Conservation (phyloP, 2,888 invertebrate genomes). For the Hemithea aestivaria region DNA sequence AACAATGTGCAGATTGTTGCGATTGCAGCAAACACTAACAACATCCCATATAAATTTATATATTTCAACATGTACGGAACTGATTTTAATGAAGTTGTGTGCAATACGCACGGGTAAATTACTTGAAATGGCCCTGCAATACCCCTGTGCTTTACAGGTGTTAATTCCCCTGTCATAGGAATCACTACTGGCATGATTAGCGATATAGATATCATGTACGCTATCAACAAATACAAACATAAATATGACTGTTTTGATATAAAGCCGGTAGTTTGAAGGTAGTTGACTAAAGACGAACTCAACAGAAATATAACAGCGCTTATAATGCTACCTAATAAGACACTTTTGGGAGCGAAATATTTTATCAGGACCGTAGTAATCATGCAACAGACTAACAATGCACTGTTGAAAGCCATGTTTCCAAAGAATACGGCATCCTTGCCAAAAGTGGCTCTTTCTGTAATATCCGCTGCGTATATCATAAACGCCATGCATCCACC, state of each 20-base stretch:
- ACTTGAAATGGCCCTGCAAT: slow-evolving; percentile 18
- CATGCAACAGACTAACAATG: slow-evolving; percentile 1
- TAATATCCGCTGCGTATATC: slow-evolving; percentile 17
- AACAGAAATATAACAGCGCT: slow-evolving; percentile 3
- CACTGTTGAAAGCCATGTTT: slow-evolving; percentile 5
- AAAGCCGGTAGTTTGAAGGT: slow-evolving; percentile 9
- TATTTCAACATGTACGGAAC: slow-evolving; percentile 18
- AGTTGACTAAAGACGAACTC: slow-evolving; percentile 3
- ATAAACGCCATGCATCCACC: slow-evolving; percentile 15
- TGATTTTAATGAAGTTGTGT: slow-evolving; percentile 16
- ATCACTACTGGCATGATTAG: slow-evolving; percentile 10
- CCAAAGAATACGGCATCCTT: slow-evolving; percentile 13
- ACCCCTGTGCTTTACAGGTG: slow-evolving; percentile 25
- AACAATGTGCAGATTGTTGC: slow-evolving; percentile 8
- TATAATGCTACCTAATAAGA: slow-evolving; percentile 6
- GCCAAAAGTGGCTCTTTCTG: slow-evolving; percentile 11
- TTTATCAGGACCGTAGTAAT: slow-evolving; percentile 3
- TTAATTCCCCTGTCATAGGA: slow-evolving; percentile 17
- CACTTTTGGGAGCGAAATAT: slow-evolving; percentile 11
- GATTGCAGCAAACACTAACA: slow-evolving; percentile 17
- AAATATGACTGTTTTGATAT: slow-evolving; percentile 14
- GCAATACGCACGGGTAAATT: slow-evolving; percentile 11
- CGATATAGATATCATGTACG: slow-evolving; percentile 6
- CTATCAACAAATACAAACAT: slow-evolving; percentile 16
- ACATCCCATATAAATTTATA: slow-evolving; percentile 19